Conservation (phyloP, 2,888 invertebrate species). For the Laspeyria flexula region DNA sequence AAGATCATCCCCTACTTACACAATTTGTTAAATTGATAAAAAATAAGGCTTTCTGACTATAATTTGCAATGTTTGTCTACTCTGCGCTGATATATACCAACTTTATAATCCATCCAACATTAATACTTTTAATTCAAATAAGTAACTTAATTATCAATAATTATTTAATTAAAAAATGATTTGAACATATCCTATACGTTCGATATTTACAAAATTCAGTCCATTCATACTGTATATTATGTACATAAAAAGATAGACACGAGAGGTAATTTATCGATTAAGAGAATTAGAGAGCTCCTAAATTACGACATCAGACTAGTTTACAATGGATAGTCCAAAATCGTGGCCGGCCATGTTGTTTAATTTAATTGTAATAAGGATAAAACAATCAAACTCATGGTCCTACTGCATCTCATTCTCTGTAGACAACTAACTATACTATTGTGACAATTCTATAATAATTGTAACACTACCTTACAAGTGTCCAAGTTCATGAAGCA, state of each 20-base stretch:
- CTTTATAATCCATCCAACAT: no score
- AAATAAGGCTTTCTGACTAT: no score
- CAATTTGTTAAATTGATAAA: no score
- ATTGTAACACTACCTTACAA: slow-evolving; percentile 6
- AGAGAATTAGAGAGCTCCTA: slow-evolving; percentile 48
- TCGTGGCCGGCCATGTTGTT: neutral
- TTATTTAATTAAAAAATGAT: slow-evolving; percentile 3
- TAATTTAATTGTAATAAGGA: neutral
- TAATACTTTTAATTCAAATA: slow-evolving; percentile 4
- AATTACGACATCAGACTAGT: slow-evolving; percentile 1
- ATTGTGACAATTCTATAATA: slow-evolving; percentile 16
- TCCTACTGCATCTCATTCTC: slow-evolving; percentile 1
- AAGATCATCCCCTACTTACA: no score
- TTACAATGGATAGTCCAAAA: neutral
- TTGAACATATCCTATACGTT: slow-evolving; percentile 43
- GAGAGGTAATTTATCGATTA: slow-evolving; percentile 13
- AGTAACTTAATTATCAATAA: slow-evolving; percentile 10
- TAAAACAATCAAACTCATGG: neutral
- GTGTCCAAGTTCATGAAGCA: neutral
- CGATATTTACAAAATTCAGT: slow-evolving; percentile 53
- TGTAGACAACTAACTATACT: slow-evolving; percentile 6
- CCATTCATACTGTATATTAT: slow-evolving; percentile 35
- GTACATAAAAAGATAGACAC: slow-evolving; percentile 35
- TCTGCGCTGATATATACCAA: no score
- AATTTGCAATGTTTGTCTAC: no score